Evolutionary conservation across 1,140 invertebrate genomes (phyloP), one percentile per base, ranked within the genome.

Genomic region (Condylostylus longicornis): DNA sequence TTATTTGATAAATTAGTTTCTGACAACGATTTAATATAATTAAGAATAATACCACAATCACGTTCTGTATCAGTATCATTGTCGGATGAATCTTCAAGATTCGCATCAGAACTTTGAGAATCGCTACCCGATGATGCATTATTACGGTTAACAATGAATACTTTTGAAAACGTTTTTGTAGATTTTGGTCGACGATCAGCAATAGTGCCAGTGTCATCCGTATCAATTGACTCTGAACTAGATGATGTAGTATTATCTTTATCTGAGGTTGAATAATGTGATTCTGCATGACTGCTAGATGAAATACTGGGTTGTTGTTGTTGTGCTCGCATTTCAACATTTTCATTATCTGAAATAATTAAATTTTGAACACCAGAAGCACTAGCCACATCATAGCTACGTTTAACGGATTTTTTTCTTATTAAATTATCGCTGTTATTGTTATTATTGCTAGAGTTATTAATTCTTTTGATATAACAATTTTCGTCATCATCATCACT

Each of bases 71-170:
- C 66, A 1, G 64, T 67, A 30, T 69, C 67, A 32, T 68, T 67
- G 41, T 69, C 67, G 1, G 66, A 67, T 2, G 61, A 59, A 42
- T 72, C 70, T 19, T 61, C 57, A 3, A 58, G 62, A 66, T 44
- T 70, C 52, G 50, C 68, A 61, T 70, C 69, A 0, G 58, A 60
- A 2, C 57, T 47, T 12, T 48, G 47, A 4, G 54, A 50, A 38
- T 69, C 72, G 10, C 71, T 64, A 28, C 75, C 73, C 5, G 75
- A 77, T 7, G 71, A 76, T 0, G 75, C 67, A 19, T 71, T 70
- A 29, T 71, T 69, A 5, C 72, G 71, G 47, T 82, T 82, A 2
- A 82, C 77, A 0, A 81, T 70, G 46, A 81, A 80, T 0, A 82
- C 76, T 13, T 74, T 67, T 1, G 78, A 79, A 49, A 81, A 82